phyloP scores from a whole-genome alignment of 2,113 vertebrate genomes.

The Numida meleagris region DNA sequence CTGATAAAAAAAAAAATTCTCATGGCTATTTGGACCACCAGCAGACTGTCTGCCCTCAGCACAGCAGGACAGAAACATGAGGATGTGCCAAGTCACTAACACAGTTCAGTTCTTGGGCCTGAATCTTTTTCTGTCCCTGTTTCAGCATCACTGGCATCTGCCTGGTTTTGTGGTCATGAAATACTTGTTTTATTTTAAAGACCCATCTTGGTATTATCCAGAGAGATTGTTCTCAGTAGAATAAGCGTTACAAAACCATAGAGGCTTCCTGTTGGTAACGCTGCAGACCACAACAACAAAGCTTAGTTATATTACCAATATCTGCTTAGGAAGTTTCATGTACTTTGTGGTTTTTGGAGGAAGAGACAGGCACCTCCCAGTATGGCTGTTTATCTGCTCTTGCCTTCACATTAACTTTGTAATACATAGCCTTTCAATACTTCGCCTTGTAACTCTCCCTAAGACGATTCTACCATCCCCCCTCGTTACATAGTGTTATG shows the following conservation, averaged over 20 bases:
- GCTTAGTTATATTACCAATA: not conserved
- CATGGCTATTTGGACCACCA: rapidly evolving
- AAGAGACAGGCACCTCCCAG: not conserved
- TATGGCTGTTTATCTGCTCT: not conserved
- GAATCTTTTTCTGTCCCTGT: not conserved
- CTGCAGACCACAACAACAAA: slow-evolving; percentile 61
- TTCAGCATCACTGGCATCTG: not conserved
- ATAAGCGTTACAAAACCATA: slow-evolving; percentile 54
- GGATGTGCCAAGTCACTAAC: not conserved
- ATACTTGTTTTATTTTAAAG: slow-evolving; percentile 13
- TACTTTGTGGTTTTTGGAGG: not conserved
- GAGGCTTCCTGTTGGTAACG: slow-evolving; percentile 70
- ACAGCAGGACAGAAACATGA: not conserved
- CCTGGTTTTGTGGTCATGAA: slow-evolving; percentile 56
- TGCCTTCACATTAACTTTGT: not conserved
- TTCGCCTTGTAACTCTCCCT: too few species aligned
- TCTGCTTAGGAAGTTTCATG: slow-evolving; percentile 23
- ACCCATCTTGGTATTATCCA: slow-evolving; percentile 4
- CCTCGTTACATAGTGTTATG: not conserved
- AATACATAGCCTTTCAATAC: not conserved
- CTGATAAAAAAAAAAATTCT: not conserved
- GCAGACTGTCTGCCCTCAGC: not conserved
- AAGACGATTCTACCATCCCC: not conserved
- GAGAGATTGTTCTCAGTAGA: slow-evolving; percentile 43
- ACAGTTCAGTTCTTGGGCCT: not conserved